These are phyloP conservation scores for Callipepla californica DNA, from an alignment of 2,113 vertebrate genomes.

Conservation along the genomic window DNA sequence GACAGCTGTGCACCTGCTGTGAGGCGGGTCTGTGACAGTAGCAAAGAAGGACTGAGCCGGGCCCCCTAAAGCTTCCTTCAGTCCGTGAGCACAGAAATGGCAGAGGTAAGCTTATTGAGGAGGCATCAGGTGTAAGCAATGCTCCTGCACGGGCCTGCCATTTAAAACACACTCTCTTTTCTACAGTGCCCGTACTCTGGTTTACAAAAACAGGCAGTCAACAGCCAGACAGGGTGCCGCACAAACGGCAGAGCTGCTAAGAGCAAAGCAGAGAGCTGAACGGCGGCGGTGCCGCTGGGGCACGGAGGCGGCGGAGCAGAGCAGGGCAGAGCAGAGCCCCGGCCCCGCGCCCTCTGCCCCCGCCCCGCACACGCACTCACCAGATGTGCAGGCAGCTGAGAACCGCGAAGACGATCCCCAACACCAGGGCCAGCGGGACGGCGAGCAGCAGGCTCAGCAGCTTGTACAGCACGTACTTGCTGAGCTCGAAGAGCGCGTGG, in stretches of 20 bases:
- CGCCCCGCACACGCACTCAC: slow-evolving; percentile 71
- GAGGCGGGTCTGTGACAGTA: background rate
- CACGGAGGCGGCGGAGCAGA: background rate
- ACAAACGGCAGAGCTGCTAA: background rate
- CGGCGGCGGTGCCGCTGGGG: no score
- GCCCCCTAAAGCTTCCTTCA: background rate
- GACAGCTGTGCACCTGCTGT: background rate
- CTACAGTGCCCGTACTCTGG: background rate
- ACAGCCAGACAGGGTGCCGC: background rate
- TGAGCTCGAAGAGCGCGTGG: slow-evolving; percentile 90
- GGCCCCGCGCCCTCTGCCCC: no score
- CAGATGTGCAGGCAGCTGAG: slow-evolving; percentile 96
- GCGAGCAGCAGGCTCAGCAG: slow-evolving; percentile 89
- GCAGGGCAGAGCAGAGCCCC: background rate
- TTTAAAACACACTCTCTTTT: background rate
- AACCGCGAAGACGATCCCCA: slow-evolving; percentile 86
- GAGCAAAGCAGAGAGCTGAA: background rate
- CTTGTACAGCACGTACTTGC: slow-evolving; percentile 89
- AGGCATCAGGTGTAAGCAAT: background rate
- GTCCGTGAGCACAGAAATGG: background rate
- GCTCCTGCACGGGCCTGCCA: background rate
- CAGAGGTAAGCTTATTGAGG: background rate
- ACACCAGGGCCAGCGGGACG: slow-evolving; percentile 87
- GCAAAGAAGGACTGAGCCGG: background rate
- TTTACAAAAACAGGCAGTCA: background rate